phyloP scores from a whole-genome alignment of 1,140 invertebrate species.

The Cotesia chilonis region DNA sequence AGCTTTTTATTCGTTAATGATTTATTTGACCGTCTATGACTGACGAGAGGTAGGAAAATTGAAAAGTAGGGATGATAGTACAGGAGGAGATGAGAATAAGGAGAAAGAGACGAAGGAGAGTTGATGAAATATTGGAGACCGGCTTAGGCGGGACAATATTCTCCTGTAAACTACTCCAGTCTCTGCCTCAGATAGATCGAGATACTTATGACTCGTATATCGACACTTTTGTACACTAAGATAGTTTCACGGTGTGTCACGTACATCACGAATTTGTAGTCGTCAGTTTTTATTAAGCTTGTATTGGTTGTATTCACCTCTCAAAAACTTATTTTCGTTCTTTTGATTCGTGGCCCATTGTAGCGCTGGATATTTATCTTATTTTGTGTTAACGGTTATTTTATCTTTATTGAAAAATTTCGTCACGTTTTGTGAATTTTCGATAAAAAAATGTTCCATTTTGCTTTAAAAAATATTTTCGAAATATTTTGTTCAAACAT shows the following conservation, averaged over 20 bases:
- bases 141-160: slow-evolving; percentile 64
- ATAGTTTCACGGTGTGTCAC: background rate
- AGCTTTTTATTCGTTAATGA: no score
- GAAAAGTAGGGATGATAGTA: background rate
- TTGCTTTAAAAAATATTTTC: no score
- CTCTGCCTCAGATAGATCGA: slow-evolving; percentile 54
- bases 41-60: slow-evolving; percentile 4
- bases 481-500: no score
- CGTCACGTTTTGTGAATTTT: background rate
- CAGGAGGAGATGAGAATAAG: background rate
- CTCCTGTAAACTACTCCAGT: slow-evolving; percentile 59
- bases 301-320: slow-evolving; percentile 24
- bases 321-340: background rate
- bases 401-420: background rate
- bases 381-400: no score
- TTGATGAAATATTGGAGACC: slow-evolving; percentile 66
- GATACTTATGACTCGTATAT: slow-evolving; percentile 31
- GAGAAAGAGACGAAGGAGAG: slow-evolving; percentile 59
- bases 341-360: no score
- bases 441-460: no score
- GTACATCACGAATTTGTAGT: background rate
- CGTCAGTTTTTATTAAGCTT: slow-evolving; percentile 29
- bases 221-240: slow-evolving; percentile 23
- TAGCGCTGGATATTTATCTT: no score
- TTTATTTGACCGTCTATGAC: background rate